These are phyloP conservation scores for Onthophagus taurus DNA, from an alignment of 1,140 invertebrate genomes.

Conservation along the genomic window DNA sequence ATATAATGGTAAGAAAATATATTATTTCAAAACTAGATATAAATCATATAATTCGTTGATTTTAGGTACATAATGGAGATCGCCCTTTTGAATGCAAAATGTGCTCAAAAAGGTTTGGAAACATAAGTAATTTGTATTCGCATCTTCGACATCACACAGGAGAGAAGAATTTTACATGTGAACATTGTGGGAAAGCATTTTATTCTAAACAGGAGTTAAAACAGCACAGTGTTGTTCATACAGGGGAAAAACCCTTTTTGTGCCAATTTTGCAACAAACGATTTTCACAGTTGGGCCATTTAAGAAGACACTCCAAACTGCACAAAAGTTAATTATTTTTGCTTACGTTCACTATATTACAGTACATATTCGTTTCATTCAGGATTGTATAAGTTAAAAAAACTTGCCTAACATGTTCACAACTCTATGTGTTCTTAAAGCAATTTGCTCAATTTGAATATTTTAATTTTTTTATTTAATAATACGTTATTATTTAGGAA, in stretches of 20 bases:
- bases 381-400: too few species aligned
- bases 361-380: too few species aligned
- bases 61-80: constrained; percentile 33
- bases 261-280: constrained; percentile 28
- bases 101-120: constrained; percentile 51
- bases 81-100: constrained; percentile 37
- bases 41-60: not conserved
- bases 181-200: constrained; percentile 38
- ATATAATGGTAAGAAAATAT: constrained; percentile 19
- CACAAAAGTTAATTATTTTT: too few species aligned
- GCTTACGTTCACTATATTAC: too few species aligned
- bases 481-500: too few species aligned
- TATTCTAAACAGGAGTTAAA: constrained; percentile 33
- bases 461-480: too few species aligned
- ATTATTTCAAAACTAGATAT: not conserved
- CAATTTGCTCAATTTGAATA: too few species aligned
- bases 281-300: constrained; percentile 30
- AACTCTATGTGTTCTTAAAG: too few species aligned
- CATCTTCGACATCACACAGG: constrained; percentile 60
- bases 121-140: constrained; percentile 24
- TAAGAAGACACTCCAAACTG: constrained; percentile 21
- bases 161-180: constrained; percentile 54
- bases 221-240: constrained; percentile 27
- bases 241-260: constrained; percentile 28
- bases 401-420: too few species aligned